Conservation (phyloP, 1,140 invertebrate species). For the Hetaerina americana region DNA sequence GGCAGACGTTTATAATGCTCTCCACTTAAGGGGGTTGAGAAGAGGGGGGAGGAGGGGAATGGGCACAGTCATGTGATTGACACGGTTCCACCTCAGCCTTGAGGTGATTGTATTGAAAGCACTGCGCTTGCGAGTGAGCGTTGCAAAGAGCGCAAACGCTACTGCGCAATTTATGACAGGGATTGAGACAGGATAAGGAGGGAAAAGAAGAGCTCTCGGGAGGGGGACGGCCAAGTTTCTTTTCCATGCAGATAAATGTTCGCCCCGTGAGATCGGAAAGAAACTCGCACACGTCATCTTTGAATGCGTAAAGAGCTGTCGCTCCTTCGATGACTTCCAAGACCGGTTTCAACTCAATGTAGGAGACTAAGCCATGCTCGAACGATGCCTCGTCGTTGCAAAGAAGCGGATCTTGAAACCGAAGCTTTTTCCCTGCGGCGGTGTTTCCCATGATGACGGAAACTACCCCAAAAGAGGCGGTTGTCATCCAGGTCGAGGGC, state of each 20-base stretch:
- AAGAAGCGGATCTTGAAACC: no score
- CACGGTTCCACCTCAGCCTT: neutral
- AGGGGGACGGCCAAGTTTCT: no score
- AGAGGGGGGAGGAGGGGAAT: neutral
- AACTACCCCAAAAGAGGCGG: no score
- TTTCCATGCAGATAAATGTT: neutral
- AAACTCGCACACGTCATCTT: neutral
- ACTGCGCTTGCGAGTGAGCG: neutral
- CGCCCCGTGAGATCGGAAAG: neutral
- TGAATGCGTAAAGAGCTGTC: neutral
- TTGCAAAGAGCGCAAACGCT: neutral
- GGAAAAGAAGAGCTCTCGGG: neutral
- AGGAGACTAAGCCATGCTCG: neutral
- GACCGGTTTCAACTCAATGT: neutral
- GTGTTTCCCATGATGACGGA: no score
- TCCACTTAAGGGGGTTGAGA: neutral
- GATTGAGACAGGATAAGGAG: neutral
- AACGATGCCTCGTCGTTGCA: neutral
- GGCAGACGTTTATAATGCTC: neutral
- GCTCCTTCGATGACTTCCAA: neutral
- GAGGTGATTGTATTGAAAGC: neutral
- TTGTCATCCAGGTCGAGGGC: neutral
- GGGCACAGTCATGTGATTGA: neutral
- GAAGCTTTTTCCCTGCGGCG: no score
- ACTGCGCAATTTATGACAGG: neutral